Percentiles rank a stretch among this genome's conserved stretches.
phyloP scores from a whole-genome alignment of 2,888 invertebrate genomes.

The Mesodorylaimus sp. region DNA sequence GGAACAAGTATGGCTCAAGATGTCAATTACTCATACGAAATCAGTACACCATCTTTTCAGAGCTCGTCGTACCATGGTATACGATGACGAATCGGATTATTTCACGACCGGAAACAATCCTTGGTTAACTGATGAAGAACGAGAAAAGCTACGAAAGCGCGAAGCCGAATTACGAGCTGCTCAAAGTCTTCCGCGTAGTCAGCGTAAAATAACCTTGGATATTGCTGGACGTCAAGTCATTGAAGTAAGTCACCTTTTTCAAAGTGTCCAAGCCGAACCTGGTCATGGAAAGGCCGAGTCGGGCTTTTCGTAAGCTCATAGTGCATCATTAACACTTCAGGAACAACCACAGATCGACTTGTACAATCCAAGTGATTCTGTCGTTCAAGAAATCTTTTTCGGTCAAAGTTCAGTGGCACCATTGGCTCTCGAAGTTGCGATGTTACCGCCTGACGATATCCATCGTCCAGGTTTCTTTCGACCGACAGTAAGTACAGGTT shows the following conservation, averaged over 20 bases:
- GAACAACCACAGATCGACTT: no score
- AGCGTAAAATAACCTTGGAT: conserved; percentile 54
- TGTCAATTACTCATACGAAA: background rate
- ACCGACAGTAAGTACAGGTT: no score
- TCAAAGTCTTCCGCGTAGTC: conserved; percentile 48
- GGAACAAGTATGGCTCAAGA: conserved; percentile 58
- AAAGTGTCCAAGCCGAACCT: no score
- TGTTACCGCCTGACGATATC: no score
- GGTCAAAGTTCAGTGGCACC: no score
- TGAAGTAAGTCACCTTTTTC: conserved; percentile 29
- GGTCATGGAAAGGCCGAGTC: no score
- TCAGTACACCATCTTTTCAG: conserved; percentile 33
- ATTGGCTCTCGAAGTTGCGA: no score
- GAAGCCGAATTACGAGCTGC: conserved; percentile 48
- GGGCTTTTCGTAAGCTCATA: no score
- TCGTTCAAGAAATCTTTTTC: no score
- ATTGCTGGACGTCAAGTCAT: conserved; percentile 44
- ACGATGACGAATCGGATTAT: conserved; percentile 85
- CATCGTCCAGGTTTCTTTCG: no score
- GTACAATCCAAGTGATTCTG: no score
- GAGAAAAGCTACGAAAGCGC: conserved; percentile 43
- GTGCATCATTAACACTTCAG: no score
- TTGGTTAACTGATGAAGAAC: conserved; percentile 57
- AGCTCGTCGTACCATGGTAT: conserved; percentile 51
- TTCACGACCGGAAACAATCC: conserved; percentile 47